A percentile compares a stretch with the other conserved stretches of the same genome.
Conservation (phyloP, 1,140 invertebrate genomes). For the Pseudobourletiella spinata region DNA sequence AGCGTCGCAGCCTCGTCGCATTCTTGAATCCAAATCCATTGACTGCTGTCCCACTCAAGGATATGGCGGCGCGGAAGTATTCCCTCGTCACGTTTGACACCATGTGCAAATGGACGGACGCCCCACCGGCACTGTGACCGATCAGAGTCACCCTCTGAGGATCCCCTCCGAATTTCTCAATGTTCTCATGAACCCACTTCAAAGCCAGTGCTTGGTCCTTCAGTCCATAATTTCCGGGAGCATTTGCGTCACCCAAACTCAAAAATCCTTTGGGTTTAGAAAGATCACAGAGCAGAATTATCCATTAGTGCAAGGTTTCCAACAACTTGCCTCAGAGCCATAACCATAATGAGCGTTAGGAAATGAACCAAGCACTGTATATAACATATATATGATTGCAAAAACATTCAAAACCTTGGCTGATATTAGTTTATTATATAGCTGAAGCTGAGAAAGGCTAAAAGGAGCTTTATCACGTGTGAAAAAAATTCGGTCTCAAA, state of each 20-base stretch:
- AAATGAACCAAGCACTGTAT: too few relatives aligned
- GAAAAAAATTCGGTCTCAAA: too few relatives aligned
- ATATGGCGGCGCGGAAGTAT: background rate
- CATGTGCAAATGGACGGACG: background rate
- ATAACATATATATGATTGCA: background rate
- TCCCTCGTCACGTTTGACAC: background rate
- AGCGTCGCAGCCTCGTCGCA: background rate
- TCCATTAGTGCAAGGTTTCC: background rate
- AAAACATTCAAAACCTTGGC: background rate
- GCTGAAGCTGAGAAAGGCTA: too few relatives aligned
- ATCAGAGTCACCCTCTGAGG: conserved; percentile 42
- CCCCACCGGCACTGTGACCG: conserved; percentile 65
- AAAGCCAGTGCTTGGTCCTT: conserved; percentile 13
- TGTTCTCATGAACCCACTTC: conserved; percentile 5
- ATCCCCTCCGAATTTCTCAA: conserved; percentile 2
- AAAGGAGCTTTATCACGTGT: too few relatives aligned
- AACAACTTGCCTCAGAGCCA: too few relatives aligned
- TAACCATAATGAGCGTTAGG: background rate
- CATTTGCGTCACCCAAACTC: background rate
- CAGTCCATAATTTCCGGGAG: conserved; percentile 9
- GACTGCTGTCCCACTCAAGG: background rate
- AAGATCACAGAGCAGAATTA: background rate
- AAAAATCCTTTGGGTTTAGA: conserved; percentile 10
- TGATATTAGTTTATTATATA: background rate
- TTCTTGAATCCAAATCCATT: background rate